These are phyloP conservation scores for Apodemia mormo DNA, from an alignment of 2,888 invertebrate species.

Conservation along the genomic window DNA sequence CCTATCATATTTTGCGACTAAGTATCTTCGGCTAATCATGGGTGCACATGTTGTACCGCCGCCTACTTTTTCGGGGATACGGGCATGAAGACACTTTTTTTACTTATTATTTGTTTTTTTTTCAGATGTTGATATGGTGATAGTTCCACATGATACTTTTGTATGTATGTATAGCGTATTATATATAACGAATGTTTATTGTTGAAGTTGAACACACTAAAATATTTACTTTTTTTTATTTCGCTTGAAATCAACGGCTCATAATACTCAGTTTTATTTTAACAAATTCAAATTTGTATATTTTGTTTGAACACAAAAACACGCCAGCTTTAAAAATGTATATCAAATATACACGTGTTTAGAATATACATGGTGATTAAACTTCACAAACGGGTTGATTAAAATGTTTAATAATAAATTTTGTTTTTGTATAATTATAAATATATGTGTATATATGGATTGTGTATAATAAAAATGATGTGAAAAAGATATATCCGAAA, in stretches of 20 bases:
- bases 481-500: no score
- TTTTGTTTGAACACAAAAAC: background rate
- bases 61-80: no score
- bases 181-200: constrained; percentile 36
- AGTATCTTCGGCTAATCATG: no score
- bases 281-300: background rate
- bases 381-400: no score
- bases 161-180: constrained; percentile 58
- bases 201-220: constrained; percentile 45
- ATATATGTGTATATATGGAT: no score
- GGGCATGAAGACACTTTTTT: no score
- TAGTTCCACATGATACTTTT: constrained; percentile 36
- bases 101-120: constrained; percentile 21
- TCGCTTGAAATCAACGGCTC: background rate
- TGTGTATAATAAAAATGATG: no score
- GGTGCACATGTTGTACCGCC: no score
- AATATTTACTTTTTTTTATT: background rate
- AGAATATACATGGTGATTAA: no score
- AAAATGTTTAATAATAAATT: no score
- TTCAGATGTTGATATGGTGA: constrained; percentile 31
- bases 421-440: no score
- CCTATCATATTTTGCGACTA: no score
- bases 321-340: constrained; percentile 8
- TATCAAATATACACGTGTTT: background rate
- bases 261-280: background rate